A percentile compares a stretch with the other conserved stretches of the same genome.
phyloP scores from a whole-genome alignment of 2,797 vertebrate species.

The Taenioides sp. region DNA sequence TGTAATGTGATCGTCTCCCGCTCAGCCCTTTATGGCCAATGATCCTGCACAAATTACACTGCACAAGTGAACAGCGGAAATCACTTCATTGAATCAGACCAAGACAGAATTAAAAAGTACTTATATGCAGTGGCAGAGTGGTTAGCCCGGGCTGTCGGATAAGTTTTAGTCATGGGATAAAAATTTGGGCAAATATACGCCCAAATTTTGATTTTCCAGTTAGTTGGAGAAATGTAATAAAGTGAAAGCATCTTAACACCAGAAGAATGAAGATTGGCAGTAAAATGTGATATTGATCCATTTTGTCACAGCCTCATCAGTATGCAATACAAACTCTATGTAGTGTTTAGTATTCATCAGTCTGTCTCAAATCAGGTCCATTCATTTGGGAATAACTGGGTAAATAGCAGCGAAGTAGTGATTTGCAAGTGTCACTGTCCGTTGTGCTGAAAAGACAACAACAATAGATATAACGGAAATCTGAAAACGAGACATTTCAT shows the following conservation, averaged over 20 bases:
- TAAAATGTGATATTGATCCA: background rate
- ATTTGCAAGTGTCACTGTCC: constrained; percentile 1
- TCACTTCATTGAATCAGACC: background rate
- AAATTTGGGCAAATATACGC: too few species aligned
- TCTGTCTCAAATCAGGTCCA: background rate
- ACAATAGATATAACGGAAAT: too few species aligned
- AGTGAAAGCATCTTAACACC: too few species aligned
- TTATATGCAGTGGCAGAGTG: background rate
- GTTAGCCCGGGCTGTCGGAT: background rate
- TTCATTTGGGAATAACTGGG: background rate
- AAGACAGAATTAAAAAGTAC: constrained; percentile 10
- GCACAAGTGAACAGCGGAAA: background rate
- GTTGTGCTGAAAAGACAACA: background rate
- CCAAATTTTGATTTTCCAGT: too few species aligned
- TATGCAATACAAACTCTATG: background rate
- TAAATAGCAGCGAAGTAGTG: background rate
- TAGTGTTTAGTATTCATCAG: background rate
- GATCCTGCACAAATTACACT: constrained; percentile 11
- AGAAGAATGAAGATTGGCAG: background rate
- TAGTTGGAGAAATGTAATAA: too few species aligned
- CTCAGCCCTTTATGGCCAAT: constrained; percentile 10
- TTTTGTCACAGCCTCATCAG: background rate
- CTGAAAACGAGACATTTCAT: too few species aligned
- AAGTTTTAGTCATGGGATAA: too few species aligned
- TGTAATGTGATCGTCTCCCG: constrained; percentile 12